Conservation (phyloP, 2,797 vertebrate genomes). For the Orestias chungarensis region DNA sequence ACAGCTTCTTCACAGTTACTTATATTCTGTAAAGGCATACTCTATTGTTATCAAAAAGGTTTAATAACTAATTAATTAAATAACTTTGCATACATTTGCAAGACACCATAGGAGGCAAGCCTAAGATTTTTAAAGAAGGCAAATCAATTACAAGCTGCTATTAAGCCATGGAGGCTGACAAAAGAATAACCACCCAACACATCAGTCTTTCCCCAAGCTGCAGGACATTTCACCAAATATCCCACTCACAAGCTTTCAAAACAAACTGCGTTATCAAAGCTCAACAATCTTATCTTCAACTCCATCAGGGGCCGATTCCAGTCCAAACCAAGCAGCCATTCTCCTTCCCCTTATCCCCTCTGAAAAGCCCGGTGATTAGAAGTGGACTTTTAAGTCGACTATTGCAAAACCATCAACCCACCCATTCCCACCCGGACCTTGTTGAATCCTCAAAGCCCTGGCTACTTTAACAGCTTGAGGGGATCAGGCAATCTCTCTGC, state of each 20-base stretch:
- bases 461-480: constrained; percentile 72
- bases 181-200: constrained; percentile 19
- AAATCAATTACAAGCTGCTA: constrained; percentile 21
- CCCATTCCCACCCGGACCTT: constrained; percentile 45
- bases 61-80: neutral
- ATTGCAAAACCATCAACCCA: constrained; percentile 28
- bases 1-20: neutral
- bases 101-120: neutral
- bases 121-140: constrained; percentile 28
- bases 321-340: constrained; percentile 60
- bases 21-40: too few species aligned
- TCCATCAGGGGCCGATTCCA: constrained; percentile 67
- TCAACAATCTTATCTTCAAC: constrained; percentile 63
- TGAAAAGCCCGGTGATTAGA: constrained; percentile 75
- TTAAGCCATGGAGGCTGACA: constrained; percentile 6
- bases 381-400: constrained; percentile 66
- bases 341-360: constrained; percentile 61
- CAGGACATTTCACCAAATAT: constrained; percentile 47
- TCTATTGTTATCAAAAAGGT: neutral
- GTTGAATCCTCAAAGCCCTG: constrained; percentile 59
- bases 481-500: constrained; percentile 66
- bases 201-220: constrained; percentile 6
- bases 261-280: constrained; percentile 53
- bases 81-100: neutral
- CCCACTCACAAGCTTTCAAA: constrained; percentile 48